Percentiles rank a stretch among this genome's conserved stretches.
Conservation (phyloP, 1,140 invertebrate species). For the Araneus ventricosus region DNA sequence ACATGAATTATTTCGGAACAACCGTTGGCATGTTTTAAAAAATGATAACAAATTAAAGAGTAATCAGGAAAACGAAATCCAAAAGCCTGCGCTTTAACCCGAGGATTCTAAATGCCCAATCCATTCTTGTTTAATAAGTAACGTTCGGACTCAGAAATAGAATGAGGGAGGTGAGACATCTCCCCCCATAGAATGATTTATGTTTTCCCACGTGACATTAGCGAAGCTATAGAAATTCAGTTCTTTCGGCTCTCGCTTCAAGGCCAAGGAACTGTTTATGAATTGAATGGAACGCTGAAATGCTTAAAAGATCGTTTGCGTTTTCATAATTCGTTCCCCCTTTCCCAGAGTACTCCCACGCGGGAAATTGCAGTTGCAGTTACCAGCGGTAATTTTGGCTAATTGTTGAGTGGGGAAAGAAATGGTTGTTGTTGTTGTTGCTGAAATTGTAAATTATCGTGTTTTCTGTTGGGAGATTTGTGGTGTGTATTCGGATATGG, state of each 20-base stretch:
- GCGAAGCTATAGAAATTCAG: neutral
- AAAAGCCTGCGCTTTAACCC: no score
- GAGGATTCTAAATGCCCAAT: no score
- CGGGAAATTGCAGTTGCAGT: neutral
- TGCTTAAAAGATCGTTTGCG: neutral
- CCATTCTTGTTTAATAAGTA: no score
- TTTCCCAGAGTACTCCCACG: neutral
- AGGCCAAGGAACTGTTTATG: neutral
- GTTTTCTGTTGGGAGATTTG: no score
- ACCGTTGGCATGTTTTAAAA: no score
- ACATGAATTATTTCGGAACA: no score
- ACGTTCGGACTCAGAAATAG: no score
- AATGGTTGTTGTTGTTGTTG: neutral
- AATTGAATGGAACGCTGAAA: neutral
- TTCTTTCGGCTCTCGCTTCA: neutral
- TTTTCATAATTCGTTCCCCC: neutral
- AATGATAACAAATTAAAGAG: no score
- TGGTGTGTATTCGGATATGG: no score
- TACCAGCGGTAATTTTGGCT: neutral
- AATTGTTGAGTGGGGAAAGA: neutral
- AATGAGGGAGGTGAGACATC: no score
- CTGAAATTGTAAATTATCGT: no score
- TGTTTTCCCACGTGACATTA: neutral
- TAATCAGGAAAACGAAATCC: no score
- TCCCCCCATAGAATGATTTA: conserved; percentile 54